Evolutionary conservation across 2,888 invertebrate species (phyloP).

Genomic region (Athripsodes cinereus): DNA sequence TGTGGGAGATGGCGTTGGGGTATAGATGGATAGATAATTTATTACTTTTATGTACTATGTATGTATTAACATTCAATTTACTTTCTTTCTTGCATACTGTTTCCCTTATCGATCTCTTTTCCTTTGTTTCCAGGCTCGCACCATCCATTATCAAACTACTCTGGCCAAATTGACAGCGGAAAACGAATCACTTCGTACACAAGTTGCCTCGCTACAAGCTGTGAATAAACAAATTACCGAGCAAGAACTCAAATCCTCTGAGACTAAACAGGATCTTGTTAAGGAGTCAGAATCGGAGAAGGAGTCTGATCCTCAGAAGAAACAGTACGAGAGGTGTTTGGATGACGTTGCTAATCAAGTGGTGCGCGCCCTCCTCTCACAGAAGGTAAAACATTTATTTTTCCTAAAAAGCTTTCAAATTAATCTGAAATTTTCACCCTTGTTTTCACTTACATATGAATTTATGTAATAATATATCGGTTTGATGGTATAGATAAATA

Average conservation of each 20-base stretch:
- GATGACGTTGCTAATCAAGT: constrained; percentile 81
- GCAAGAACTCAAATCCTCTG: background rate
- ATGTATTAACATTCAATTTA: too few species aligned
- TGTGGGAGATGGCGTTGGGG: too few species aligned
- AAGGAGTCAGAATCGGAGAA: background rate
- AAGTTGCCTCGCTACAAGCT: constrained; percentile 42
- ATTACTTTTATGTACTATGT: too few species aligned
- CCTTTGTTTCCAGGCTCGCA: constrained; percentile 53
- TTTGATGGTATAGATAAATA: too few species aligned
- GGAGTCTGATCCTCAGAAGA: constrained; percentile 32
- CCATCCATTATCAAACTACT: constrained; percentile 65
- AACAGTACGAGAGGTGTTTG: constrained; percentile 72
- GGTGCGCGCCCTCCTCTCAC: constrained; percentile 74
- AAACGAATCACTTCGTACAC: constrained; percentile 60
- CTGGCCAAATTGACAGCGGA: constrained; percentile 60
- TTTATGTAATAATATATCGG: too few species aligned
- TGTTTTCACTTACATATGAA: too few species aligned
- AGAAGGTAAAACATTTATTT: too few species aligned
- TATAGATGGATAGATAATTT: too few species aligned
- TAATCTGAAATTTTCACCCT: too few species aligned
- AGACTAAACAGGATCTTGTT: background rate
- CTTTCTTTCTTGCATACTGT: too few species aligned
- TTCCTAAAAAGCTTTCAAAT: too few species aligned
- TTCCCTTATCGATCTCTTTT: background rate
- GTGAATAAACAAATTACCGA: constrained; percentile 12